These are phyloP conservation scores for Grapholita molesta DNA, from an alignment of 1,140 invertebrate species.

Conservation along the genomic window DNA sequence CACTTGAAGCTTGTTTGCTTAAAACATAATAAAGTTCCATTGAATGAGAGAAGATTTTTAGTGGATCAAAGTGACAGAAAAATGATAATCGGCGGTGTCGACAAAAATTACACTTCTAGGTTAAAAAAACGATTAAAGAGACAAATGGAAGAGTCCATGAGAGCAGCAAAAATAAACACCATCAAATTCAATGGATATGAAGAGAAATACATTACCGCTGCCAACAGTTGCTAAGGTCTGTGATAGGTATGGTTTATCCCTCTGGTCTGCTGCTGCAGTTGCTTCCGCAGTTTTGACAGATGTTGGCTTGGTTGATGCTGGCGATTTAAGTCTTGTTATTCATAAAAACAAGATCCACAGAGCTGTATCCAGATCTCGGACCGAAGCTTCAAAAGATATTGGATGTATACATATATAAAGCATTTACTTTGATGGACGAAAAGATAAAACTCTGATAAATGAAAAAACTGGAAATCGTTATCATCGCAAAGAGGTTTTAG, in stretches of 20 bases:
- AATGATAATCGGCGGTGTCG: slow-evolving; percentile 8
- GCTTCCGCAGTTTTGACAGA: slow-evolving; percentile 3
- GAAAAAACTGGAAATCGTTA: not conserved
- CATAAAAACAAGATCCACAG: slow-evolving; percentile 11
- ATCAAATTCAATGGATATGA: not conserved
- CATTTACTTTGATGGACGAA: slow-evolving; percentile 14
- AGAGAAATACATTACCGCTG: not conserved
- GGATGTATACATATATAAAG: not conserved
- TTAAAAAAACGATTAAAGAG: not conserved
- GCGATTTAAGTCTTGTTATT: not conserved
- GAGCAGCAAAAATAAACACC: not conserved
- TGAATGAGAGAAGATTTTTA: not conserved
- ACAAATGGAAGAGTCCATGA: not conserved
- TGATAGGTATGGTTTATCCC: not conserved
- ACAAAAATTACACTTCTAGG: no score
- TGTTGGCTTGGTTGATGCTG: not conserved
- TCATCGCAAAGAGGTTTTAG: not conserved
- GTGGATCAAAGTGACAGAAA: slow-evolving; percentile 1
- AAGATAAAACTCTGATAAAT: not conserved
- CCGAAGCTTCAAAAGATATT: not conserved
- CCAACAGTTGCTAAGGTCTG: slow-evolving; percentile 12
- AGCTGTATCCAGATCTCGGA: not conserved
- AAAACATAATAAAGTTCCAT: not conserved
- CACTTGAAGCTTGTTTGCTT: not conserved
- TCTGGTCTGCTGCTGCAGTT: not conserved